Percentiles rank a stretch among this genome's conserved stretches.
These are phyloP conservation scores for Trachelus stipa DNA, from an alignment of 2,888 invertebrate species.

Conservation along the genomic window DNA sequence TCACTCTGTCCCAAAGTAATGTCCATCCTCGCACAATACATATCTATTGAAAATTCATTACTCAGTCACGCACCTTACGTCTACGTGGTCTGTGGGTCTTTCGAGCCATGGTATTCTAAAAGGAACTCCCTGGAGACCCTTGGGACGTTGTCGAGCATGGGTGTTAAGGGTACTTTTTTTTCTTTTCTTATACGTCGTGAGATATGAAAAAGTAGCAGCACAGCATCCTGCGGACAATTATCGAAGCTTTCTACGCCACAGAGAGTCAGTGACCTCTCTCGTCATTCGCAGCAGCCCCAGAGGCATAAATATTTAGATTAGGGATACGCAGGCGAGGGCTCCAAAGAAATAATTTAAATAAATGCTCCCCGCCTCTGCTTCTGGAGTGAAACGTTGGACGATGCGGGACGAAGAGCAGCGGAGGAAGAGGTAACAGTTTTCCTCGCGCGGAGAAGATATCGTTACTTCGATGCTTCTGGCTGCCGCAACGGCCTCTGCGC, in stretches of 20 bases:
- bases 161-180: background rate
- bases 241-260: conserved; percentile 8
- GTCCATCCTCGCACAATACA: background rate
- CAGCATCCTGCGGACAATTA: conserved; percentile 11
- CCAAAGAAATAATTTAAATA: conserved; percentile 46
- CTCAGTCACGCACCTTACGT: background rate
- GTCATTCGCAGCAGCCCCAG: conserved; percentile 22
- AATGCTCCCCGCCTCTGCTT: conserved; percentile 31
- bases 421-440: background rate
- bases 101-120: background rate
- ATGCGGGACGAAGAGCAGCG: conserved; percentile 20
- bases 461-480: conserved; percentile 14
- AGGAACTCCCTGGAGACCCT: background rate
- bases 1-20: background rate
- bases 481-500: conserved; percentile 13
- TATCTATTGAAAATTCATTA: background rate
- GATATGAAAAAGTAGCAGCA: background rate
- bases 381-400: conserved; percentile 16
- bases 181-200: conserved; percentile 24
- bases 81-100: background rate
- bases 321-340: conserved; percentile 36
- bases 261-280: conserved; percentile 25
- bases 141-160: conserved; percentile 9
- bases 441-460: conserved; percentile 14
- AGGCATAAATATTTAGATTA: conserved; percentile 57